Evolutionary conservation across 35 echinoderm and acorn worm genomes (phyloP), one percentile per base, ranked within the genome.

Genomic region (Amphiura filiformis): DNA sequence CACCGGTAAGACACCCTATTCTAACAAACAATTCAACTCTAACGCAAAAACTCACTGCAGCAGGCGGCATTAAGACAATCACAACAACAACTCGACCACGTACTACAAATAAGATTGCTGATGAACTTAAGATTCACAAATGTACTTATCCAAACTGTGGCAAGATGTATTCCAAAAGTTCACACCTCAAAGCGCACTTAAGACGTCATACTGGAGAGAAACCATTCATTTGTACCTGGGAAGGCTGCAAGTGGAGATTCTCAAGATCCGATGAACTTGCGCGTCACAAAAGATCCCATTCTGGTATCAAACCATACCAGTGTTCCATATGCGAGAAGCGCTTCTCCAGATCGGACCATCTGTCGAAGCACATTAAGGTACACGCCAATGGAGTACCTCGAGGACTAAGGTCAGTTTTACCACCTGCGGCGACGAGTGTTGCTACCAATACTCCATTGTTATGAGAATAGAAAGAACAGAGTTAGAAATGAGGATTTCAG

Each of bases 81-180:
- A 65, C 32, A 31, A 35, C 83, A 41, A 37, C 75, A 86, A 77
- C 13, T 65, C 79, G 49, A 31, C 28, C 40, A 85, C 75, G 84
- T 76, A 47, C 15, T 31, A 65, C 61, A 13, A 81, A 81, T 32
- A 94, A 92, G 82, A 89, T 91, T 20, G 93, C 96, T 13, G 96
- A 98, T 37, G 96, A 98, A 88, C 95, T 97, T 0, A 98, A 98
- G 79, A 94, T 98, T 77, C 96, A 98, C 65, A 98, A 98, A 82
- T 98, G 96, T 75, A 92, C 92, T 17, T 98, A 98, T 77, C 86
- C 89, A 33, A 98, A 98, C 85, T 98, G 96, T 77, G 96, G 93
- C 47, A 98, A 98, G 78, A 98, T 94, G 92, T 98, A 98, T 86
- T 94, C 92, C 33, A 98, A 98, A 64, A 98, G 96, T 78, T 98